These are phyloP conservation scores for Gambelia wislizenii DNA, from an alignment of 2,797 vertebrate species.

Conservation along the genomic window DNA sequence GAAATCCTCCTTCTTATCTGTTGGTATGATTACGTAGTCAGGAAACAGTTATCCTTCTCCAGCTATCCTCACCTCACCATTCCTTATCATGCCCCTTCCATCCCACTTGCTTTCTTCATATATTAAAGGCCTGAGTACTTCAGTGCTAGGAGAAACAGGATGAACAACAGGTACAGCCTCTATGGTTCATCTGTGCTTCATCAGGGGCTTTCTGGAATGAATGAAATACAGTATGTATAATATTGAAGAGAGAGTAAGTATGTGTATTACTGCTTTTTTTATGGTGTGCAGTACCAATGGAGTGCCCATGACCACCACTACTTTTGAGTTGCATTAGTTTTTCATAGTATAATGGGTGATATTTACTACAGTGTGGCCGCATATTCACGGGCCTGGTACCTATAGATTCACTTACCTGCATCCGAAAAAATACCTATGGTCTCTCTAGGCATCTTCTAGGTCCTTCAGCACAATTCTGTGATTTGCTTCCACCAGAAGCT, in stretches of 20 bases:
- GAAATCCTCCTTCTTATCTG: neutral
- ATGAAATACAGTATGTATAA: neutral
- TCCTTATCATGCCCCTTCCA: neutral
- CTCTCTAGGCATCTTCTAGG: no score
- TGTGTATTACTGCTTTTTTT: neutral
- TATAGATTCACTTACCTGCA: no score
- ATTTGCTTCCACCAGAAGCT: no score
- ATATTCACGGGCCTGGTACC: no score
- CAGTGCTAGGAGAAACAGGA: neutral
- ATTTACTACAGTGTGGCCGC: no score
- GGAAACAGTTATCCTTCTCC: neutral
- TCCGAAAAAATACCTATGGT: no score
- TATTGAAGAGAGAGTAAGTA: neutral
- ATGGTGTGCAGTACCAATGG: neutral
- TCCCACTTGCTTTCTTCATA: neutral
- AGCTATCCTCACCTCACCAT: neutral
- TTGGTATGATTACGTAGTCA: neutral
- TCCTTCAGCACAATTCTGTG: no score
- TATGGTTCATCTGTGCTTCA: neutral
- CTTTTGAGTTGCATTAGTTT: neutral
- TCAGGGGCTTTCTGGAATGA: neutral
- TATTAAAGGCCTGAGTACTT: neutral
- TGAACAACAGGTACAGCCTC: neutral
- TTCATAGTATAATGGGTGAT: neutral
- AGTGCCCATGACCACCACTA: neutral